Evolutionary conservation across 2,113 vertebrate genomes (phyloP).

Genomic region (Pyrgilauda ruficollis): DNA sequence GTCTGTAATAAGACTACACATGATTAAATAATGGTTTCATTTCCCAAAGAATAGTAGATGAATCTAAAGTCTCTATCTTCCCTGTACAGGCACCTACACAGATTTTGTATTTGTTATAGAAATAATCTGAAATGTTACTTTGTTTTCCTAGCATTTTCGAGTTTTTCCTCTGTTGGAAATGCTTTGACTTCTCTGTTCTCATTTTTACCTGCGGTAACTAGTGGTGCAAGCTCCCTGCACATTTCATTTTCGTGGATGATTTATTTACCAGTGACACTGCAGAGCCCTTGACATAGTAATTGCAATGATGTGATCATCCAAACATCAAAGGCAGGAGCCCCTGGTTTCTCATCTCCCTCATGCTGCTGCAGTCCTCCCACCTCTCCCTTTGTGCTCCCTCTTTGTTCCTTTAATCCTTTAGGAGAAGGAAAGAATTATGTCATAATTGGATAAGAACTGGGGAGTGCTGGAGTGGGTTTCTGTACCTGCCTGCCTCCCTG

Average conservation of each 20-base stretch:
- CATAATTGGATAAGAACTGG: neutral
- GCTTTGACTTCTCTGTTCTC: neutral
- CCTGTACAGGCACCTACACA: neutral
- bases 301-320: conserved; percentile 5
- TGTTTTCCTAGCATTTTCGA: neutral
- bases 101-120: neutral
- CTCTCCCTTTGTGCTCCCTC: conserved; percentile 12
- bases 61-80: neutral
- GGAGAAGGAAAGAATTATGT: neutral
- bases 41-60: neutral
- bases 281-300: conserved; percentile 12
- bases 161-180: neutral
- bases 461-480: neutral
- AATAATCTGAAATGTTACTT: neutral
- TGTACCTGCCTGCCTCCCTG: neutral
- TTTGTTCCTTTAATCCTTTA: conserved; percentile 8
- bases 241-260: conserved; percentile 17
- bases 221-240: neutral
- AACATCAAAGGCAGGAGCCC: conserved; percentile 37
- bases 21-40: neutral
- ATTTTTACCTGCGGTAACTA: conserved; percentile 3
- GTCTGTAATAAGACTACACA: neutral
- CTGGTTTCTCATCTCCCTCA: conserved; percentile 12
- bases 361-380: conserved; percentile 28
- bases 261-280: conserved; percentile 48